Base-by-base conservation (phyloP, 2,888 invertebrate genomes). In the Tetropium fuscum region DNA sequence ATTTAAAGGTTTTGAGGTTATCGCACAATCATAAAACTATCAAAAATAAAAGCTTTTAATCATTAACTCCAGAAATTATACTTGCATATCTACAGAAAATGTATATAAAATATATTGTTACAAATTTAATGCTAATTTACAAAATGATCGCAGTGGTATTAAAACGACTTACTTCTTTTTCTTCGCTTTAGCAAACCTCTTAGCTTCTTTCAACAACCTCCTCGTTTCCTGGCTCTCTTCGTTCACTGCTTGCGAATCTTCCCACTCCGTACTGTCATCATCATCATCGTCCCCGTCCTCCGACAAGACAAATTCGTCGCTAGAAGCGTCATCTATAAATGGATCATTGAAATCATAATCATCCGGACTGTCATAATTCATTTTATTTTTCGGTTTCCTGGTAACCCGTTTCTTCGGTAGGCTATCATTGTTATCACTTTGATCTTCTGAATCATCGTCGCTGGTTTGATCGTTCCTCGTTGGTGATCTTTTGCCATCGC, bases 311-410 rank as follows among this genome's bases (percentile, higher is more conserved):
- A 60, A 70, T 36, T 66, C 70, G 53, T 70, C 70, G 47, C 70
- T 68, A 20, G 66, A 63, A 1, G 10, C 61, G 55, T 70, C 65
- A 41, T 68, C 60, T 20, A 70, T 57, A 38, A 70, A 70, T 25
- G 70, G 68, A 58, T 70, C 70, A 5, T 68, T 58, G 20, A 38
- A 47, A 41, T 66, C 66, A 32, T 66, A 66, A 41, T 66, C 64
- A 32, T 66, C 64, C 8, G 58, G 56, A 16, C 58, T 49, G 20
- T 64, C 66, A 13, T 53, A 13, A 13, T 36, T 3, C n/a, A n/a
- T n/a, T n/a, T n/a, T n/a, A n/a, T n/a, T n/a, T n/a, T n/a, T n/a
- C n/a, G n/a, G n/a, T n/a, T 48, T 48, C 20, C 20, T 25, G 7
- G 49, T 22, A 25, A 38, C 49, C 11, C 38, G 36, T 25, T 38